These are phyloP conservation scores for Trichacis sp. DNA, from an alignment of 2,888 invertebrate species.

Conservation along the genomic window DNA sequence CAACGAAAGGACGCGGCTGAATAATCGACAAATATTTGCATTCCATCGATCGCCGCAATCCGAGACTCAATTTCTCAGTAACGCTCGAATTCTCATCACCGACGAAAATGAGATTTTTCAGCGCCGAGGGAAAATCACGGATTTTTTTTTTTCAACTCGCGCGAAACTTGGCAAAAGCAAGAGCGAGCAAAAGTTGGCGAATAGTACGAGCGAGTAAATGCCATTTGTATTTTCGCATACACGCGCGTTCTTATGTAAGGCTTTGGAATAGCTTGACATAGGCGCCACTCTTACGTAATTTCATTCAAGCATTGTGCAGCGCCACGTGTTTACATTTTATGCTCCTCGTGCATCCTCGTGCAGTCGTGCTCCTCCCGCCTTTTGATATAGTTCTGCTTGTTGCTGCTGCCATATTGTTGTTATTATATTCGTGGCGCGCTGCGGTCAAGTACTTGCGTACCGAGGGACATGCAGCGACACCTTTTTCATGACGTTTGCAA, in stretches of 20 bases:
- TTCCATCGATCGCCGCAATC: conserved; percentile 3
- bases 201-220: no score
- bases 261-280: conserved; percentile 31
- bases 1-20: not conserved
- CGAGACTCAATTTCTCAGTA: not conserved
- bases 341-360: conserved; percentile 40
- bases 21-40: conserved; percentile 4
- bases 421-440: conserved; percentile 41
- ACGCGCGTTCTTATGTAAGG: conserved; percentile 16
- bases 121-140: no score
- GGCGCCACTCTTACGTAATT: conserved; percentile 46
- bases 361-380: no score
- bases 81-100: not conserved
- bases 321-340: conserved; percentile 41
- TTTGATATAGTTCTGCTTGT: conserved; percentile 39
- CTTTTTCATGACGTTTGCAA: no score
- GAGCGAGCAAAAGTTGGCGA: no score
- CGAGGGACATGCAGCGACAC: conserved; percentile 5
- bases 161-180: no score
- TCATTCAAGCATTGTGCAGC: conserved; percentile 44
- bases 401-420: conserved; percentile 43
- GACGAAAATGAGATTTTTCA: not conserved
- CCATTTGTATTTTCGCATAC: no score
- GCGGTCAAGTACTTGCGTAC: conserved; percentile 31
- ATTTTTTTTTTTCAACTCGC: no score